Conservation (phyloP, 1,140 invertebrate genomes). For the Caenorhabditis inopinata region DNA sequence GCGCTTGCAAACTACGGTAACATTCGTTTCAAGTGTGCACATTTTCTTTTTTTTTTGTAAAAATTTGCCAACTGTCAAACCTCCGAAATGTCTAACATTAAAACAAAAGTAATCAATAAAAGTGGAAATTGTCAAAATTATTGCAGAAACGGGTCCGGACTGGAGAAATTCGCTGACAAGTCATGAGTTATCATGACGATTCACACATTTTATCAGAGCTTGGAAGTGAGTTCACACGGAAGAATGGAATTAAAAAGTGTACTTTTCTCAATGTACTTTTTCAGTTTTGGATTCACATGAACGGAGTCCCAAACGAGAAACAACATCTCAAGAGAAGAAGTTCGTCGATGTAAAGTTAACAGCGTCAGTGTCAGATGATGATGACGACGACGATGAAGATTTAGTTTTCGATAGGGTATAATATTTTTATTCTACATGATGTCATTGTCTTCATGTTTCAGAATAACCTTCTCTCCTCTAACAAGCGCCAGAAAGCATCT, state of each 20-base stretch:
- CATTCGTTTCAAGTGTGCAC: slow-evolving; percentile 5
- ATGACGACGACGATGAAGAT: slow-evolving; percentile 40
- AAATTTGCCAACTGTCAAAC: background rate
- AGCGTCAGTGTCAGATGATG: background rate
- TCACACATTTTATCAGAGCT: slow-evolving; percentile 44
- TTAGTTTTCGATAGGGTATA: slow-evolving; percentile 41
- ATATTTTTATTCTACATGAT: background rate
- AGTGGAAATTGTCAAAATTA: background rate
- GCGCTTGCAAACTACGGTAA: background rate
- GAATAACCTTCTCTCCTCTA: background rate
- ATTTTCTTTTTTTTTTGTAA: background rate
- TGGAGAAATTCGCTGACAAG: background rate
- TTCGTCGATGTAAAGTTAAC: slow-evolving; percentile 13
- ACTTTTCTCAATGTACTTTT: slow-evolving; percentile 23
- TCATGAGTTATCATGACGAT: slow-evolving; percentile 38
- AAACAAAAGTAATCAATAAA: background rate
- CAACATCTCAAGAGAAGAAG: background rate
- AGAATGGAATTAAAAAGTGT: background rate
- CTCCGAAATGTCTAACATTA: background rate
- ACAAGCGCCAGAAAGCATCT: background rate
- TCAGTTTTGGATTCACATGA: slow-evolving; percentile 44
- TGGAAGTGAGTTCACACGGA: slow-evolving; percentile 41
- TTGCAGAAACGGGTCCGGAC: background rate
- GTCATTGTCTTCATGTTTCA: background rate
- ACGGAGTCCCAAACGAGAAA: slow-evolving; percentile 39